Evolutionary conservation across 2,113 vertebrate species (phyloP), one percentile per base, ranked within the genome.

Genomic region (Hucho hucho): DNA sequence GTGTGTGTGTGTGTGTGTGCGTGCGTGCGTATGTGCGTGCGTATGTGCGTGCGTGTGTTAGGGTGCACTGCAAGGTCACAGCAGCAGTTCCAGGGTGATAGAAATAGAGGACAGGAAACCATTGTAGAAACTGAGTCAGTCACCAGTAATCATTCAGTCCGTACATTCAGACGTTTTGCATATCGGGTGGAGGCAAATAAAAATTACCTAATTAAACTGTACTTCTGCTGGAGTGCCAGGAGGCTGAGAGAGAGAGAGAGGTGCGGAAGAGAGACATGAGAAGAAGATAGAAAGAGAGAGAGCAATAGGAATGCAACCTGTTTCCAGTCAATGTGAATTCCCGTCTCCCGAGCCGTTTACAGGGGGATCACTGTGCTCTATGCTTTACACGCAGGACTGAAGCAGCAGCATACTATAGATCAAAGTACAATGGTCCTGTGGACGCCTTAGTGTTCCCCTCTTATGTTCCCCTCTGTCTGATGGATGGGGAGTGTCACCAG

Each of bases 161-260:
- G 73, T 72, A 37, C 75, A 58, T 78, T 32, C 85, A 84, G n/a
- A 22, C 49, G 78, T 82, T 87, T 76, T 84, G 80, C 66, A 79
- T 47, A 73, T 4, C 66, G 63, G 63, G 65, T 69, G 81, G 75
- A 72, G 76, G 81, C 64, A 78, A 86, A 83, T 83, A 71, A 79
- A 53, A 88, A 89, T 88, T 69, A 82, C 71, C 83, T 87, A 81
- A 84, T 86, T 87, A 89, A 86, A 88, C 43, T 28, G 80, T 56
- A 77, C 79, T 65, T 71, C 80, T 22, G 67, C 18, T 1, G 53
- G 32, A 71, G 81, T 79, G 83, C 89, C 81, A 79, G 59, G 49
- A 69, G 74, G 26, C n/a, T 58, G 68, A 37, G 28, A 14, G 56
- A 75, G 65, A 37, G 72, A 73, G 70, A 1, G 78, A 72, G 56